Percentiles rank a stretch among this genome's conserved stretches.
phyloP scores from a whole-genome alignment of 2,888 invertebrate species.

The Eustalomyia histrio region DNA sequence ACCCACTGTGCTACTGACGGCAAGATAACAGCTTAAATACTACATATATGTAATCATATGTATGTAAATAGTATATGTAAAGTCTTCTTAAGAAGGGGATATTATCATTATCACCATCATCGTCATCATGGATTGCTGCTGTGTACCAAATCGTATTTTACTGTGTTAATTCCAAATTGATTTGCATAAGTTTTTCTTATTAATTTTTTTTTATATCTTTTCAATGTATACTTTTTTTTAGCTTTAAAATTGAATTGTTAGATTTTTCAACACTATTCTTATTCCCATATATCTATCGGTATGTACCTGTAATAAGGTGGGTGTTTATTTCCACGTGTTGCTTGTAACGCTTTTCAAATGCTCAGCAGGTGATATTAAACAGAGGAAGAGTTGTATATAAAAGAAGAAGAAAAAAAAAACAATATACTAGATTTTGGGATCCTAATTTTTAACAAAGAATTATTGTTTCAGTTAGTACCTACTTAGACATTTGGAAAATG shows the following conservation, averaged over 20 bases:
- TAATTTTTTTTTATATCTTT: constrained; percentile 15
- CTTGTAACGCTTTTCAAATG: constrained; percentile 37
- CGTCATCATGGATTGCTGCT: constrained; percentile 35
- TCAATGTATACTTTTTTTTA: constrained; percentile 8
- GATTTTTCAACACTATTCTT: constrained; percentile 21
- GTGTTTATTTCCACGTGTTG: constrained; percentile 55
- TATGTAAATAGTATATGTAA: neutral
- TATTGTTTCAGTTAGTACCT: too few relatives aligned
- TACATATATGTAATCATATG: neutral
- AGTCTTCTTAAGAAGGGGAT: neutral
- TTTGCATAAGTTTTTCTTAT: constrained; percentile 51
- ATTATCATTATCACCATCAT: constrained; percentile 19
- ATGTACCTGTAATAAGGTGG: constrained; percentile 9
- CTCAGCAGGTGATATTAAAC: constrained; percentile 28
- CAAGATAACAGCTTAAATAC: constrained; percentile 31
- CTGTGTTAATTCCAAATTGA: constrained; percentile 45
- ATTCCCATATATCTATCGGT: neutral
- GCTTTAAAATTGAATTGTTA: constrained; percentile 50
- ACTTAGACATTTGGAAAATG: too few relatives aligned
- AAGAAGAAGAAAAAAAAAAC: neutral
- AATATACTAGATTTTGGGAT: neutral
- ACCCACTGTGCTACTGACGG: constrained; percentile 57
- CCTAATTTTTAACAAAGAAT: neutral
- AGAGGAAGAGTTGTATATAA: neutral
- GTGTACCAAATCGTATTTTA: constrained; percentile 21